Conservation (phyloP, 2,888 invertebrate species). For the Amorpha juglandis region DNA sequence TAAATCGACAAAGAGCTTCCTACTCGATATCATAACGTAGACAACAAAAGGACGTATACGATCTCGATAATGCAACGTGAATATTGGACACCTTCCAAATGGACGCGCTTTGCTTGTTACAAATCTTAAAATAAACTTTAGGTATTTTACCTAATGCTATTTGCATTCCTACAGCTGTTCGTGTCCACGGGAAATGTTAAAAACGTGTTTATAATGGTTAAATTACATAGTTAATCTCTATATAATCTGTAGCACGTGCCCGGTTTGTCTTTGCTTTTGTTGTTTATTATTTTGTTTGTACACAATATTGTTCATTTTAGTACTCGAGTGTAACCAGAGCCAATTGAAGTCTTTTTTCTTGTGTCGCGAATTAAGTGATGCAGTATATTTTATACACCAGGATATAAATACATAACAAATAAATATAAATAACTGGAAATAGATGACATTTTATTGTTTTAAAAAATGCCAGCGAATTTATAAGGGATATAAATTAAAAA, state of each 20-base stretch:
- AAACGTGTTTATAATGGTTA: constrained; percentile 31
- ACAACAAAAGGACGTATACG: constrained; percentile 54
- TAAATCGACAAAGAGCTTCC: constrained; percentile 25
- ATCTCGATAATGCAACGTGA: constrained; percentile 54
- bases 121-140: constrained; percentile 68
- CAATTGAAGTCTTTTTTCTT: too few species aligned
- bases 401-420: too few species aligned
- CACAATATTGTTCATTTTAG: neutral
- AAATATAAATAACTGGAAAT: too few species aligned
- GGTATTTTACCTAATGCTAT: constrained; percentile 71
- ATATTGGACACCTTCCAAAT: constrained; percentile 77
- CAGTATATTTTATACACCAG: too few species aligned
- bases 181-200: constrained; percentile 30
- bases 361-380: too few species aligned
- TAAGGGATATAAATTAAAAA: too few species aligned
- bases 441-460: too few species aligned
- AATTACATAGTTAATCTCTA: constrained; percentile 20
- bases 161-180: constrained; percentile 63
- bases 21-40: constrained; percentile 30
- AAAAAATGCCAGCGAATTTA: too few species aligned
- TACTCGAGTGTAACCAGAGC: neutral
- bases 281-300: constrained; percentile 15
- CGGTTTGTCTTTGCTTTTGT: neutral
- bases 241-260: neutral
- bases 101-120: constrained; percentile 68